Evolutionary conservation across 1,140 invertebrate species (phyloP), one percentile per base, ranked within the genome.

Genomic region (Drosophila kurseongensis): DNA sequence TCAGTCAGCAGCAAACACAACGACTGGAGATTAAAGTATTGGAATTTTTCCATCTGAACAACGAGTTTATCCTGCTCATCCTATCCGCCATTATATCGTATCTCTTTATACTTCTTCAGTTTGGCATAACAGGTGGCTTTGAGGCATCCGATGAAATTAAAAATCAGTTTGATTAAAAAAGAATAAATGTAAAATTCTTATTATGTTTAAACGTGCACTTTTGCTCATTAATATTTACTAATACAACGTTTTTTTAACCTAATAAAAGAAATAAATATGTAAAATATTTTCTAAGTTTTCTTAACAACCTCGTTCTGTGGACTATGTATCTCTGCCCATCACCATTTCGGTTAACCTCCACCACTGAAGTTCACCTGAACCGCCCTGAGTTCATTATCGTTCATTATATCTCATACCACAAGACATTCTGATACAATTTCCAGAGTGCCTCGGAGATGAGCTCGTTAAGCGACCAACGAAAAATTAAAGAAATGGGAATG

Each of bases 41-140:
- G 58, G 90, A 82, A 5, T 79, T 91, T 5, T 78, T 91, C 23
- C 48, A 84, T 35, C 61, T 91, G 3, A 88, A 90, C 42, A 91
- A 91, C 44, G 58, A 72, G 32, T 82, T 91, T 1, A 91, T 91
- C 14, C 60, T 91, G 1, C 45, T 83, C 5, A 90, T 91, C 42
- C 48, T 91, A 9, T 91, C 90, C 1, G 90, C 82, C 5, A 86
- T 90, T 38, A 79, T 91, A 16, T 69, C 82, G 5, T 91, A 91
- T 69, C 61, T 91, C 0, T 91, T 91, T 9, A 79, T 91, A 50
- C 9, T 91, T 32, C 73, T 91, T 36, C 90, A 91, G 51, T 91
- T 91, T 50, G 82, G 85, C n/a, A 60, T 88, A 12, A 84, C 71
- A 5, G 85, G 85, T 13, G 84, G 84, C 4, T 89, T 89, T 7